phyloP scores from a whole-genome alignment of 1,140 invertebrate genomes.

The Elysia chlorotica region DNA sequence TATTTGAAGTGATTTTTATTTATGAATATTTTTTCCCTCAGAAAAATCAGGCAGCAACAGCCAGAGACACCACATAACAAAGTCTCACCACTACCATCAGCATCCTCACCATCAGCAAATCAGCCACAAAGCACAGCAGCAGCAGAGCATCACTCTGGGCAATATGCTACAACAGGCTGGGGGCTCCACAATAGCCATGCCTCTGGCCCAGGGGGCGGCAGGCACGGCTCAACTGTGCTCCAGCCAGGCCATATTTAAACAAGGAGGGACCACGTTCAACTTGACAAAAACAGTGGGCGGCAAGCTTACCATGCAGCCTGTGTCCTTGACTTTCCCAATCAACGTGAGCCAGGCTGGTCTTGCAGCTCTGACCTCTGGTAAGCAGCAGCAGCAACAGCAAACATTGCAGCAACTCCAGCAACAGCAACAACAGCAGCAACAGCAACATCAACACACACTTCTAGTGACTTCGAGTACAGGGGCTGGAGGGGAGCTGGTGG shows the following conservation, averaged over 20 bases:
- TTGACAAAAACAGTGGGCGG: constrained; percentile 36
- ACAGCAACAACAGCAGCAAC: constrained; percentile 25
- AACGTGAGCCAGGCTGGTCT: constrained; percentile 31
- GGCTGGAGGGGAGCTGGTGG: neutral
- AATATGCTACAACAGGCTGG: constrained; percentile 1
- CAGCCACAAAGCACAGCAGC: neutral
- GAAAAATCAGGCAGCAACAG: constrained; percentile 6
- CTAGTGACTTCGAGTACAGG: constrained; percentile 35
- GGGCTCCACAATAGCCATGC: neutral
- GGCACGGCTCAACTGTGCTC: constrained; percentile 20
- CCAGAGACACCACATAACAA: neutral
- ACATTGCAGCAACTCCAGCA: constrained; percentile 22
- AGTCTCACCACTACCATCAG: neutral
- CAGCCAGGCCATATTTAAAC: constrained; percentile 47
- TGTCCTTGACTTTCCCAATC: constrained; percentile 48
- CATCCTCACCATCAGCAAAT: neutral
- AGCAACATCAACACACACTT: constrained; percentile 31
- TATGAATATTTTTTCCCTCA: constrained; percentile 3
- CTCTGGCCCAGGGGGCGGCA: neutral
- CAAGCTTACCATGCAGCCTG: constrained; percentile 44
- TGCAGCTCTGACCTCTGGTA: constrained; percentile 20
- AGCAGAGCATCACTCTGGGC: neutral
- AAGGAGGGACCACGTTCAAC: constrained; percentile 31
- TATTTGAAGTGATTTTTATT: too few relatives aligned
- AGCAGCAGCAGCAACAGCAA: constrained; percentile 28